Evolutionary conservation across 2,888 invertebrate genomes (phyloP), one percentile per base, ranked within the genome.

Genomic region (Tiphia femorata): DNA sequence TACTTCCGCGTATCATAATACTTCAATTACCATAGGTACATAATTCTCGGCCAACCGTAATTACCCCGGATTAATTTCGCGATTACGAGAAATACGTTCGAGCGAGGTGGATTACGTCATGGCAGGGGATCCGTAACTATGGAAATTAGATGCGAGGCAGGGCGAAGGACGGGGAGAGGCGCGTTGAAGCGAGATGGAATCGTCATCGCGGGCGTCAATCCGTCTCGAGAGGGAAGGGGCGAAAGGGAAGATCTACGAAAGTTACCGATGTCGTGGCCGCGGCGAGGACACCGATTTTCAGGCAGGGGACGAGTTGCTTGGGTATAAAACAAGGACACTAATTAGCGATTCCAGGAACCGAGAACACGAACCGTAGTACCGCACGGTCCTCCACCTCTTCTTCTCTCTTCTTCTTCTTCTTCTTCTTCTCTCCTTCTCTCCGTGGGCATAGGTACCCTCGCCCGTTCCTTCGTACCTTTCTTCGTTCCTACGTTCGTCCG

Each of bases 261-360:
- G 47, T 42, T n/a, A 41, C 49, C 44, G 35, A 46, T 52, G 58
- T 51, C 53, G 41, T 42, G 44, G 37, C 44, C 53, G 48, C 52
- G 54, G 52, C 57, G 59, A 55, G 66, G 67, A 65, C 74, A 69
- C 73, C 72, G 76, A 79, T 76, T 78, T 79, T 79, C 75, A 73
- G 64, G 58, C 63, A 57, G 67, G 65, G 65, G 63, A 65, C 63
- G 59, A 54, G 56, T 30, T 43, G 65, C 67, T 69, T 64, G 73
- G 72, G 77, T 80, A 80, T 76, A 77, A 80, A 80, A 79, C 79
- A 79, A 76, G 78, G 80, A 81, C 81, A 80, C 81, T 82, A 82
- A 82, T 82, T 82, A 82, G 81, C 79, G 79, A 81, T 82, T 81
- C 82, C 79, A 78, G 76, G 82, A 81, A 82, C 77, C 75, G 72